A percentile compares a stretch with the other conserved stretches of the same genome.
These are phyloP conservation scores for Diarsia mendica DNA, from an alignment of 2,888 invertebrate species.

Conservation along the genomic window DNA sequence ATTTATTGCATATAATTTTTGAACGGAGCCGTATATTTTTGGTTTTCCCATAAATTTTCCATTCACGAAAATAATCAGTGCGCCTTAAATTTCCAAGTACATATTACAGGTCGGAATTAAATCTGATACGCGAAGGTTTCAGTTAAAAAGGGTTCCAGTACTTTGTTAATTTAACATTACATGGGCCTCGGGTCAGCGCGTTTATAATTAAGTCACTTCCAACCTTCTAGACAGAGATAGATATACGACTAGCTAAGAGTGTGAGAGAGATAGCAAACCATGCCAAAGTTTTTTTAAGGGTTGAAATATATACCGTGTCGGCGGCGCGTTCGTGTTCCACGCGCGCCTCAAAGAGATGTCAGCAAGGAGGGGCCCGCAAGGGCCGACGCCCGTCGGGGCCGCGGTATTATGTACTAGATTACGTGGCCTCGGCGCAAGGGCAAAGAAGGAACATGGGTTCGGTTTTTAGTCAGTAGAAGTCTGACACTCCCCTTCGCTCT, in stretches of 20 bases:
- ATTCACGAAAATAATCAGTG: slow-evolving; percentile 31
- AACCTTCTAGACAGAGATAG: slow-evolving; percentile 45
- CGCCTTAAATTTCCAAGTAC: slow-evolving; percentile 49
- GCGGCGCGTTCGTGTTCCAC: no score
- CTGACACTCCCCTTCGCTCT: no score
- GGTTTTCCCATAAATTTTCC: background rate
- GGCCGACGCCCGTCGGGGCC: no score
- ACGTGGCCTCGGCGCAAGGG: no score
- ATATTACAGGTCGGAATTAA: slow-evolving; percentile 47
- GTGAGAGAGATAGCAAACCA: slow-evolving; percentile 23
- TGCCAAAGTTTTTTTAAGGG: slow-evolving; percentile 34
- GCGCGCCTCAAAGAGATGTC: no score
- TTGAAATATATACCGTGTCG: no score
- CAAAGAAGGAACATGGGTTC: no score
- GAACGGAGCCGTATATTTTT: background rate
- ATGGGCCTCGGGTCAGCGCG: slow-evolving; percentile 60
- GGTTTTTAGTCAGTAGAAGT: no score
- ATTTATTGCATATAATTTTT: background rate
- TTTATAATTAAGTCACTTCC: slow-evolving; percentile 66
- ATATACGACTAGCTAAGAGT: background rate
- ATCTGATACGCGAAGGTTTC: slow-evolving; percentile 42
- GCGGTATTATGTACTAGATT: no score
- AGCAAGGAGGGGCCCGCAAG: no score
- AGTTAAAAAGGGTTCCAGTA: slow-evolving; percentile 63
- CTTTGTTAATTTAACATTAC: slow-evolving; percentile 68